Conservation (phyloP, 2,888 invertebrate genomes). For the Ypsolopha scabrella region DNA sequence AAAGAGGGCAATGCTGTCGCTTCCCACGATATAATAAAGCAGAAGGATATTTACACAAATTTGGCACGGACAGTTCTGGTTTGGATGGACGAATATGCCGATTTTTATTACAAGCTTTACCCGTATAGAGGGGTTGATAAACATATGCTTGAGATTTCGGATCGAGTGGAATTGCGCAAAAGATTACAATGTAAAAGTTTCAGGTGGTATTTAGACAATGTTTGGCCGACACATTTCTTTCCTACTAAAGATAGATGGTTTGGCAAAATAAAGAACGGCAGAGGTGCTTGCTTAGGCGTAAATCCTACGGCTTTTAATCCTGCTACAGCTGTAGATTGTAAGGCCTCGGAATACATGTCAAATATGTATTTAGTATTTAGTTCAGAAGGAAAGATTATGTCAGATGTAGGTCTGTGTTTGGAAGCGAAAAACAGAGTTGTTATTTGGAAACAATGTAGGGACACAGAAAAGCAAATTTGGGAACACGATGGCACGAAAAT, state of each 20-base stretch:
- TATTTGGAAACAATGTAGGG: slow-evolving; percentile 79
- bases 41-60: slow-evolving; percentile 88
- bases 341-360: slow-evolving; percentile 57
- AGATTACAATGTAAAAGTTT: slow-evolving; percentile 87
- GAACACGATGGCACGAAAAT: slow-evolving; percentile 57
- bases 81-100: slow-evolving; percentile 98
- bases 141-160: slow-evolving; percentile 72
- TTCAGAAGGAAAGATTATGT: slow-evolving; percentile 80
- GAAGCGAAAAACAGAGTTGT: slow-evolving; percentile 76
- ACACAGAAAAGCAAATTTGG: slow-evolving; percentile 79
- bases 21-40: slow-evolving; percentile 90
- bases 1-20: slow-evolving; percentile 94
- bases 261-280: slow-evolving; percentile 79
- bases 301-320: slow-evolving; percentile 72
- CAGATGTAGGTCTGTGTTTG: slow-evolving; percentile 88
- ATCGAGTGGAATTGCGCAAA: slow-evolving; percentile 76
- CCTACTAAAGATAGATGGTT: slow-evolving; percentile 90
- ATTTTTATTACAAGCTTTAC: slow-evolving; percentile 91
- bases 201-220: slow-evolving; percentile 92
- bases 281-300: slow-evolving; percentile 47
- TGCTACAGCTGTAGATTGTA: slow-evolving; percentile 76
- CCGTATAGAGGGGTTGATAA: slow-evolving; percentile 71
- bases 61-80: slow-evolving; percentile 93
- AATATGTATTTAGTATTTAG: slow-evolving; percentile 81
- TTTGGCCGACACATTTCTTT: slow-evolving; percentile 98